Evolutionary conservation across 2,888 invertebrate genomes (phyloP).

Genomic region (Zygaena filipendulae): DNA sequence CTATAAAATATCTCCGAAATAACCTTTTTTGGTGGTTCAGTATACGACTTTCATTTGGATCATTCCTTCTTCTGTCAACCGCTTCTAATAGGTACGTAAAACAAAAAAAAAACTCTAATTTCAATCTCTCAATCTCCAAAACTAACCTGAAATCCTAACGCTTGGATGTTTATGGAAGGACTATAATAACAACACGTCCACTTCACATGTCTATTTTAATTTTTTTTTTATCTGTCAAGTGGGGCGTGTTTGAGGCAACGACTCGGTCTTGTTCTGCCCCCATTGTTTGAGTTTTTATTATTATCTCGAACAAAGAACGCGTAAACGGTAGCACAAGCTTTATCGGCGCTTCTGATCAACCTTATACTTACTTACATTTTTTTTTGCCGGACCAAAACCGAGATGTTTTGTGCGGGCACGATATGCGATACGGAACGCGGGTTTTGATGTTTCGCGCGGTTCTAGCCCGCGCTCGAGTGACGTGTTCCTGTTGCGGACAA

Average conservation of each 20-base stretch:
- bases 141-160: no score
- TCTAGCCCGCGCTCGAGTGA: constrained; percentile 30
- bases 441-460: constrained; percentile 35
- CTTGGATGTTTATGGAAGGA: constrained; percentile 33
- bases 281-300: constrained; percentile 63
- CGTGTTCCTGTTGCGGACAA: constrained; percentile 28
- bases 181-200: constrained; percentile 39
- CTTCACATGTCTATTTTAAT: constrained; percentile 27
- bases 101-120: no score
- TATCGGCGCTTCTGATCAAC: constrained; percentile 63
- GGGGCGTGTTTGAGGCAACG: constrained; percentile 44
- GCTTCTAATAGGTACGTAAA: no score
- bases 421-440: constrained; percentile 40
- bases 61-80: no score
- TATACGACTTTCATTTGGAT: no score
- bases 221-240: constrained; percentile 46
- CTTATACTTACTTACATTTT: constrained; percentile 35
- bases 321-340: constrained; percentile 60
- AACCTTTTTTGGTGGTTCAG: no score
- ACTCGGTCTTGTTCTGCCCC: constrained; percentile 37
- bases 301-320: constrained; percentile 52
- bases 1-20: no score
- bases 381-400: constrained; percentile 36
- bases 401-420: constrained; percentile 40
- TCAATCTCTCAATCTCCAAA: no score